phyloP scores from a whole-genome alignment of 2,888 invertebrate species.

The Synergus laeviventris region DNA sequence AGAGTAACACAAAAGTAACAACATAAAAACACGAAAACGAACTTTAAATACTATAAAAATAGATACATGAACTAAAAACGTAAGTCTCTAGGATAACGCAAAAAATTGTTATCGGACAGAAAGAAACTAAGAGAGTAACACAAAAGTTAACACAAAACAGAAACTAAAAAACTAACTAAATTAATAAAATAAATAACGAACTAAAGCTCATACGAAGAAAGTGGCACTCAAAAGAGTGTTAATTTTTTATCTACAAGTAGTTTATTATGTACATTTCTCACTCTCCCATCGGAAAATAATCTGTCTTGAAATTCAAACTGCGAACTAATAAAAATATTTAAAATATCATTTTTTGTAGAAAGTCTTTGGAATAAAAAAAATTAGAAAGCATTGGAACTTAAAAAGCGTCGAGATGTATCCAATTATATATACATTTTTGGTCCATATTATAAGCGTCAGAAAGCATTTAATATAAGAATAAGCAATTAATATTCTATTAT shows the following conservation, averaged over 20 bases:
- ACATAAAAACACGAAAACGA: too few species aligned
- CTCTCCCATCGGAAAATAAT: not conserved
- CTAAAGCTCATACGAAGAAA: constrained; percentile 28
- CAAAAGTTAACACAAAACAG: not conserved
- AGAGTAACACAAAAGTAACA: too few species aligned
- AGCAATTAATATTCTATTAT: not conserved
- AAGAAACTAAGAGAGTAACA: not conserved
- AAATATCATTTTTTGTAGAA: too few species aligned
- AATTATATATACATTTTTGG: not conserved
- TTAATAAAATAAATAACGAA: constrained; percentile 5
- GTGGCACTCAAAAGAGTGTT: constrained; percentile 2
- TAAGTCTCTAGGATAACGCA: not conserved
- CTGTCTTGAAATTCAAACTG: not conserved
- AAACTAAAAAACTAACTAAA: not conserved
- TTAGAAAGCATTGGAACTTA: too few species aligned
- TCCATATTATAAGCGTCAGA: not conserved
- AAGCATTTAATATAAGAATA: not conserved
- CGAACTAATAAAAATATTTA: not conserved
- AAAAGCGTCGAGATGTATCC: not conserved
- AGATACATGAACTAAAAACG: too few species aligned
- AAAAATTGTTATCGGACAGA: not conserved
- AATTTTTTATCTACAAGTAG: constrained; percentile 13
- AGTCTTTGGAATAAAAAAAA: too few species aligned
- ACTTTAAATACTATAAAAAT: too few species aligned
- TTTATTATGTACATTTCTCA: not conserved